These are phyloP conservation scores for Achatina immaculata DNA, from an alignment of 1,140 invertebrate genomes.

Conservation along the genomic window DNA sequence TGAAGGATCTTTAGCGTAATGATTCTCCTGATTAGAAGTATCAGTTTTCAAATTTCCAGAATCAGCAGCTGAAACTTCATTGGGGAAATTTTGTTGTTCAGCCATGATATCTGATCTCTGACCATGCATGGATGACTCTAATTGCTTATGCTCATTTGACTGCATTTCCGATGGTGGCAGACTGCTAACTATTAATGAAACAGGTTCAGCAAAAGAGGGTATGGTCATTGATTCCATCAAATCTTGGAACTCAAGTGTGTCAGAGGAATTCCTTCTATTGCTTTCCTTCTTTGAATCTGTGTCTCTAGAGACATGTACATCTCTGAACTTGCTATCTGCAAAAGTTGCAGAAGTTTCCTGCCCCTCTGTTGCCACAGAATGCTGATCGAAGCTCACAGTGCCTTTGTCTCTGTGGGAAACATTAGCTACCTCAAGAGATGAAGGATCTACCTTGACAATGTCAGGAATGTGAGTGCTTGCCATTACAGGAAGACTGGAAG, in stretches of 20 bases:
- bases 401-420: background rate
- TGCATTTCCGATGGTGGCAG: background rate
- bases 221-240: slow-evolving; percentile 34
- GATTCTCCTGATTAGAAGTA: no score
- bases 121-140: background rate
- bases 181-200: background rate
- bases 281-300: background rate
- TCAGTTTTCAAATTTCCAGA: background rate
- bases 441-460: background rate
- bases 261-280: background rate
- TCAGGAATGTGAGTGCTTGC: background rate
- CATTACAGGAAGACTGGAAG: background rate
- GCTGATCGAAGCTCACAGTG: background rate
- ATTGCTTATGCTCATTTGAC: background rate
- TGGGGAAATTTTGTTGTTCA: background rate
- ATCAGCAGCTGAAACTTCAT: background rate
- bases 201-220: background rate
- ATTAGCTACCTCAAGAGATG: background rate
- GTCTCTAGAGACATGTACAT: background rate
- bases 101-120: background rate
- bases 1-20: background rate
- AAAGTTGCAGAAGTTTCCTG: background rate
- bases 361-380: background rate
- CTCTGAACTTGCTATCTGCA: background rate
- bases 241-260: slow-evolving; percentile 17